Percentiles rank a stretch among this genome's conserved stretches.
These are phyloP conservation scores for Melanophora roralis DNA, from an alignment of 2,888 invertebrate genomes.

Conservation along the genomic window DNA sequence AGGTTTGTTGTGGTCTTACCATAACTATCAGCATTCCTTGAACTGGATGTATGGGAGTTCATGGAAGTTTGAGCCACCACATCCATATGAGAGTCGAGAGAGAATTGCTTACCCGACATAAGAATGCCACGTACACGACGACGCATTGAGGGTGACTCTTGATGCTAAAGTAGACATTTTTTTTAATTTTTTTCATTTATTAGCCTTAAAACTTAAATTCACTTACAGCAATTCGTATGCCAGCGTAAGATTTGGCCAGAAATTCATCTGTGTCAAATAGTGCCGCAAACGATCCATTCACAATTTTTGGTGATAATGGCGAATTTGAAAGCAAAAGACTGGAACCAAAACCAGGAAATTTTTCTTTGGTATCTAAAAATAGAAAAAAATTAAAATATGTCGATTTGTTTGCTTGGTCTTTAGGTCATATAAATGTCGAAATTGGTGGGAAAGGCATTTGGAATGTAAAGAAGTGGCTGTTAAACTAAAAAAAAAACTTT, in stretches of 20 bases:
- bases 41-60: constrained; percentile 76
- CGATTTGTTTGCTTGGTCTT: too few relatives aligned
- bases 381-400: too few relatives aligned
- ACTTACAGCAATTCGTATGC: constrained; percentile 76
- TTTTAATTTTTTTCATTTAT: neutral
- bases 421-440: too few relatives aligned
- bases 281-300: constrained; percentile 95
- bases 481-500: too few relatives aligned
- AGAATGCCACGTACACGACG: constrained; percentile 91
- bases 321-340: constrained; percentile 95
- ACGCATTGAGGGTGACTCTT: constrained; percentile 84
- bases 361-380: constrained; percentile 85
- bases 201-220: neutral
- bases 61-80: constrained; percentile 84
- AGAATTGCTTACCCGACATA: constrained; percentile 92
- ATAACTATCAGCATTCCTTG: constrained; percentile 62
- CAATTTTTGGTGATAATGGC: constrained; percentile 97
- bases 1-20: constrained; percentile 57
- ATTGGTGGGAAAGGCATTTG: too few relatives aligned
- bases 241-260: constrained; percentile 77
- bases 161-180: constrained; percentile 70
- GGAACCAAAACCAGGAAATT: constrained; percentile 93
- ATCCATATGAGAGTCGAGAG: constrained; percentile 93
- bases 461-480: too few relatives aligned
- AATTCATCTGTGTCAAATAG: constrained; percentile 84